Evolutionary conservation across 2,888 invertebrate genomes (phyloP), one percentile per base, ranked within the genome.

Genomic region (Boloria euphrosyne): DNA sequence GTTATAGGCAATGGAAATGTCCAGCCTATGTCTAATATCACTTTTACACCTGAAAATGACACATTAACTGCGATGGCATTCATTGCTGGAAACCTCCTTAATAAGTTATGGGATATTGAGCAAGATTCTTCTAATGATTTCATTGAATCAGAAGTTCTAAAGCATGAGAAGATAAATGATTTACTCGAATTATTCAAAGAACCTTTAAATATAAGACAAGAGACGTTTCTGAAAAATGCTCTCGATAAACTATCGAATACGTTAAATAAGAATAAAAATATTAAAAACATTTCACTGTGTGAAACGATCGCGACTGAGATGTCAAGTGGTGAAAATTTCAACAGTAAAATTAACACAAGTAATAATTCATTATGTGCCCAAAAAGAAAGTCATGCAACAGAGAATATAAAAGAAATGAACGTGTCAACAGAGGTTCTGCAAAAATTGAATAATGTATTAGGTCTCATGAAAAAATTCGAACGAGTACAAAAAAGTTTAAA

Each of bases 61-160:
- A 90, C 91, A 4, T 71, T 89, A 17, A 87, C 86, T 57, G 90
- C 91, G 31, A 88, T 91, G 86, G 85, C 90, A 0, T 89, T 84
- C 38, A 91, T 92, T 67, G 91, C 91, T 71, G 91, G 91, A 0
- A 89, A 90, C 76, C 72, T 92, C 49, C 72, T 92, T n/a, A 90
- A 87, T 70, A 87, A 87, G 73, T 71, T 92, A 43, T 92, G 91
- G 91, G 83, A 86, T 66, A 85, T 92, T 77, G 89, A 90, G 75
- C 87, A 85, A 73, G 86, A 85, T 63, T 70, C 76, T 2, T 77
- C 71, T 47, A 81, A 79, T 17, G 81, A 83, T 52, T 82, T 86
- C 0, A 71, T 78, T 38, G 88, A 89, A 77, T 82, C 81, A 4
- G 89, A 91, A 67, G 69, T 73, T 16, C 66, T 89, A 13, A 90